Evolutionary conservation across 2,113 vertebrate species (phyloP).

Genomic region (Pachypanchax playfairii): DNA sequence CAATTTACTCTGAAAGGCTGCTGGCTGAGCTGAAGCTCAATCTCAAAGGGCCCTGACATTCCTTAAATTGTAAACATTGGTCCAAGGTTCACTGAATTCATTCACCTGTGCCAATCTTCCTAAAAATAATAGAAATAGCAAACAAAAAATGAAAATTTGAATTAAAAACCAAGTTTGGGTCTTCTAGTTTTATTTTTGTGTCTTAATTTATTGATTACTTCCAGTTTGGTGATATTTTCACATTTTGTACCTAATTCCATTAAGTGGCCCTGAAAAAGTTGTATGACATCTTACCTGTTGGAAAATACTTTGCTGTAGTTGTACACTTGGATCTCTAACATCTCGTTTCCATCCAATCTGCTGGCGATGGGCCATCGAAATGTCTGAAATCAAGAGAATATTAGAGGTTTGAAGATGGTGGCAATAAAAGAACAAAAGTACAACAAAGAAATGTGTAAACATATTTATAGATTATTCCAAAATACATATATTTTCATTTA

Average conservation of each 20-base stretch:
- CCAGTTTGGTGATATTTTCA: no score
- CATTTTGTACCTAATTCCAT: no score
- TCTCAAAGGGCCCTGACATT: background rate
- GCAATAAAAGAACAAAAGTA: no score
- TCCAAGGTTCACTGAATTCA: background rate
- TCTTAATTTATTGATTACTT: no score
- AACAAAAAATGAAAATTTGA: no score
- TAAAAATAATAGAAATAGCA: background rate
- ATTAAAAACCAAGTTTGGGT: no score
- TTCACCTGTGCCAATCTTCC: background rate
- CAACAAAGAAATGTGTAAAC: no score
- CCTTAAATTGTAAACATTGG: background rate
- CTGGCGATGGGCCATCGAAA: constrained; percentile 94
- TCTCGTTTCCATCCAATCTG: constrained; percentile 86
- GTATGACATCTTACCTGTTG: constrained; percentile 89
- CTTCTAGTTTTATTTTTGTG: no score
- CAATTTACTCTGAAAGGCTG: constrained; percentile 16
- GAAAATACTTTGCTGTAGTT: constrained; percentile 98
- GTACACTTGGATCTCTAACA: constrained; percentile 94
- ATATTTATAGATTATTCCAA: no score
- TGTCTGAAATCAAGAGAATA: constrained; percentile 70
- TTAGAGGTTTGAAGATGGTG: background rate
- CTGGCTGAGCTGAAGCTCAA: background rate
- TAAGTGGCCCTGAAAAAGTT: no score
- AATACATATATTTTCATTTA: no score